Percentiles rank a stretch among this genome's conserved stretches.
Evolutionary conservation across 2,888 invertebrate species (phyloP).

Genomic region (Apoda limacodes): DNA sequence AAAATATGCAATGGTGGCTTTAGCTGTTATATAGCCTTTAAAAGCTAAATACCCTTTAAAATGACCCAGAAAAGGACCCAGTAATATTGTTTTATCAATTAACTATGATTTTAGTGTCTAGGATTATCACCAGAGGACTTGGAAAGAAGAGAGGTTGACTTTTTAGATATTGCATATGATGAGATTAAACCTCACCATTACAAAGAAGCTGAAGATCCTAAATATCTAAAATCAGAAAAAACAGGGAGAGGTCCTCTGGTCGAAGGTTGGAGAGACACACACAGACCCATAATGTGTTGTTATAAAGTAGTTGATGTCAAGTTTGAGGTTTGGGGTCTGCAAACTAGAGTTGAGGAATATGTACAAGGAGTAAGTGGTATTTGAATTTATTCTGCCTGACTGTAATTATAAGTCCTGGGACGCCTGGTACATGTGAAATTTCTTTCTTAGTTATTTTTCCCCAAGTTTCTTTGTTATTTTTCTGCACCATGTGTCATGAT

Average conservation of each 20-base stretch:
- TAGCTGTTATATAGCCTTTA: too few species aligned
- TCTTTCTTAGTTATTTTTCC: too few species aligned
- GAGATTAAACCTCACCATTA: slow-evolving; percentile 88
- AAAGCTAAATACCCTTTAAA: too few species aligned
- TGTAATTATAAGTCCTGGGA: too few species aligned
- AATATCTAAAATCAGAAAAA: slow-evolving; percentile 83
- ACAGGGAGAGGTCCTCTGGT: slow-evolving; percentile 87
- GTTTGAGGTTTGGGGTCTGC: slow-evolving; percentile 94
- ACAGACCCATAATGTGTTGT: slow-evolving; percentile 91
- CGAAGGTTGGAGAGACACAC: slow-evolving; percentile 83
- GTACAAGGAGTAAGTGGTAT: slow-evolving; percentile 79
- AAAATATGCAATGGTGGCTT: too few species aligned
- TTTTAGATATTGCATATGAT: slow-evolving; percentile 90
- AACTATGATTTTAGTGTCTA: slow-evolving; percentile 79
- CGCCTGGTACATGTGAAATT: too few species aligned
- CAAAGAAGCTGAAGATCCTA: slow-evolving; percentile 90
- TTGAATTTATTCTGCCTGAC: too few species aligned
- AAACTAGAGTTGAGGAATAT: slow-evolving; percentile 89
- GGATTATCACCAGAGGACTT: slow-evolving; percentile 79
- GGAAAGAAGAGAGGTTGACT: slow-evolving; percentile 79
- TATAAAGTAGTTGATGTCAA: slow-evolving; percentile 89
- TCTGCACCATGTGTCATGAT: too few species aligned
- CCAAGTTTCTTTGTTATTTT: too few species aligned
- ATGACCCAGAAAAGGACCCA: background rate
- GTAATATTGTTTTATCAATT: background rate